These are phyloP conservation scores for Thumatha senex DNA, from an alignment of 2,888 invertebrate species.

Conservation along the genomic window DNA sequence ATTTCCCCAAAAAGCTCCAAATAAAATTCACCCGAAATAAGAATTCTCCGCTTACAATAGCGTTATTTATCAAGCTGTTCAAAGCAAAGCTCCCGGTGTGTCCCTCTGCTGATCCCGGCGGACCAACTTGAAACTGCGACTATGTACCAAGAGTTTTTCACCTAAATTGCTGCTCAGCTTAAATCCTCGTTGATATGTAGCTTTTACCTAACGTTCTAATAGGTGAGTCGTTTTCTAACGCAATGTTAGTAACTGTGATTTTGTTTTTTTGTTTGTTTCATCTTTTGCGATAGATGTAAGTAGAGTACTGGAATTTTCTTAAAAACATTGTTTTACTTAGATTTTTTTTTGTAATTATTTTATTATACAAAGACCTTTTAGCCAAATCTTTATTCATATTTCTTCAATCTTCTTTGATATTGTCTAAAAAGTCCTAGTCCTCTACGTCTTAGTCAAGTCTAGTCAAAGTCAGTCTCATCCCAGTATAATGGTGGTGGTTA, in stretches of 20 bases:
- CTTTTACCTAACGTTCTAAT: slow-evolving; percentile 16
- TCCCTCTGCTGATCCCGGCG: slow-evolving; percentile 32
- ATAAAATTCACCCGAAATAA: slow-evolving; percentile 1
- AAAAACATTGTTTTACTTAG: too few species aligned
- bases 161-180: slow-evolving; percentile 32
- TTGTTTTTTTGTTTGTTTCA: background rate
- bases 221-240: slow-evolving; percentile 23
- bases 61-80: slow-evolving; percentile 54
- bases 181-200: slow-evolving; percentile 42
- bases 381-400: too few species aligned
- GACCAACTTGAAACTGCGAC: slow-evolving; percentile 18
- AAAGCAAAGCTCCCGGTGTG: slow-evolving; percentile 44
- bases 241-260: background rate
- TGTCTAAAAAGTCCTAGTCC: too few species aligned
- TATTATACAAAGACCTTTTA: too few species aligned
- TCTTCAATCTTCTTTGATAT: too few species aligned
- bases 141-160: slow-evolving; percentile 24
- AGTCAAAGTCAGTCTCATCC: too few species aligned
- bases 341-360: too few species aligned
- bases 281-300: background rate
- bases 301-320: background rate
- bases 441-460: too few species aligned
- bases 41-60: slow-evolving; percentile 16
- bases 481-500: too few species aligned
- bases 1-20: background rate